These are phyloP conservation scores for Antitype chi DNA, from an alignment of 2,888 invertebrate species.

Conservation along the genomic window DNA sequence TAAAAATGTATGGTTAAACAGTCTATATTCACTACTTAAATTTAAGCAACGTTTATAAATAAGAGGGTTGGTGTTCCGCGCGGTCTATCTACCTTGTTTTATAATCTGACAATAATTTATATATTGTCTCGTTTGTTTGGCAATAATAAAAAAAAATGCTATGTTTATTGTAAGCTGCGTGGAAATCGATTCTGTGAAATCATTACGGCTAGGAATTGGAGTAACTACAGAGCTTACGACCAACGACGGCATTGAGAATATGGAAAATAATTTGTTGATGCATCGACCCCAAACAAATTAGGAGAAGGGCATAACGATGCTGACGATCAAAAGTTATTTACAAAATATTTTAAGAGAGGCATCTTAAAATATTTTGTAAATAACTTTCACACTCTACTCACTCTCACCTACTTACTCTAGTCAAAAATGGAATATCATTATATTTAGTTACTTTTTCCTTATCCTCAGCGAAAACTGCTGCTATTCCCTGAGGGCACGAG, in stretches of 20 bases:
- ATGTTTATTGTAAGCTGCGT: neutral
- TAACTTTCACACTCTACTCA: neutral
- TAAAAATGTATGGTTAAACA: too few species aligned
- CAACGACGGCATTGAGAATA: neutral
- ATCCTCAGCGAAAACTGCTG: slow-evolving; percentile 93
- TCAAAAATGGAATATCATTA: neutral
- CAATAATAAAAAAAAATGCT: neutral
- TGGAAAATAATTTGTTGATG: too few species aligned
- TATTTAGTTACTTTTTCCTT: slow-evolving; percentile 10
- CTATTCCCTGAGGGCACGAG: slow-evolving; percentile 98
- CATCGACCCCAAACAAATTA: neutral
- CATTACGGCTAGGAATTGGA: neutral
- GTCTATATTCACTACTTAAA: too few species aligned
- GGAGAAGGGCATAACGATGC: neutral
- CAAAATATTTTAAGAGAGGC: neutral
- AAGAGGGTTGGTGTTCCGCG: too few species aligned
- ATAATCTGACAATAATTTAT: too few species aligned
- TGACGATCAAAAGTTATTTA: neutral
- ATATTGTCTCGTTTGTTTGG: neutral
- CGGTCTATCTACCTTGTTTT: too few species aligned
- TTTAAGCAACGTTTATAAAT: too few species aligned
- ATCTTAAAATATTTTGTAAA: too few species aligned
- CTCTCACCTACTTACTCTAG: neutral
- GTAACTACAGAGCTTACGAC: neutral
- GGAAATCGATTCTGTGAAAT: neutral